These are phyloP conservation scores for Ornithorhynchus anatinus DNA, from an alignment of 2,113 vertebrate species.

Conservation along the genomic window DNA sequence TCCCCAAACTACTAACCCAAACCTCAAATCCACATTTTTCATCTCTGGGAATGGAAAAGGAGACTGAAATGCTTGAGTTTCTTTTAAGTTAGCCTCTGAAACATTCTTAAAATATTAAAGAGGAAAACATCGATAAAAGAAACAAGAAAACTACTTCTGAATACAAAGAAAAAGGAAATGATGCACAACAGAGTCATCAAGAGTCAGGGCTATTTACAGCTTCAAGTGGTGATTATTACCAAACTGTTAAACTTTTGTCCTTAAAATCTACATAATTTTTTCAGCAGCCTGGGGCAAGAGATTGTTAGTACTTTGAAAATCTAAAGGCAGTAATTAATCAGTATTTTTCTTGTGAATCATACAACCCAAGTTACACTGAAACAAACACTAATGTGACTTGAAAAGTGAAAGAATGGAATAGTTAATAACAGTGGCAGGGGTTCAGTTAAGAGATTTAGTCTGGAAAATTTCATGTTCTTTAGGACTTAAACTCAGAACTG, in stretches of 20 bases:
- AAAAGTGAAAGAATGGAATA: not conserved
- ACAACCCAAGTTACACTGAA: not conserved
- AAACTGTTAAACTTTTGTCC: not conserved
- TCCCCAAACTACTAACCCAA: not conserved
- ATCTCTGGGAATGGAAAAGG: not conserved
- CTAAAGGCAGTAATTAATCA: not conserved
- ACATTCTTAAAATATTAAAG: not conserved
- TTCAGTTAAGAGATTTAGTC: slow-evolving; percentile 11
- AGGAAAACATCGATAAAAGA: not conserved
- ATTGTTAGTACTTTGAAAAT: not conserved
- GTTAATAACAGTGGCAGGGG: not conserved
- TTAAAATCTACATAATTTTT: not conserved
- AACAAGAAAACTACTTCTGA: too few species aligned
- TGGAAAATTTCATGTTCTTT: not conserved
- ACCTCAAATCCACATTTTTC: not conserved
- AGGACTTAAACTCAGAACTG: slow-evolving; percentile 16
- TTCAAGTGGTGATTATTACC: not conserved
- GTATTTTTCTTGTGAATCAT: accelerated
- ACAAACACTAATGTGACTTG: not conserved
- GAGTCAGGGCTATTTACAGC: not conserved
- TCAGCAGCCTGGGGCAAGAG: not conserved
- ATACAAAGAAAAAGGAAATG: not conserved
- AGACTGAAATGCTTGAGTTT: not conserved
- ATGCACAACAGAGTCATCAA: not conserved
- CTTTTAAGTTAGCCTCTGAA: not conserved